Evolutionary conservation across 2,888 invertebrate genomes (phyloP).

Genomic region (Drosophila lutescens): DNA sequence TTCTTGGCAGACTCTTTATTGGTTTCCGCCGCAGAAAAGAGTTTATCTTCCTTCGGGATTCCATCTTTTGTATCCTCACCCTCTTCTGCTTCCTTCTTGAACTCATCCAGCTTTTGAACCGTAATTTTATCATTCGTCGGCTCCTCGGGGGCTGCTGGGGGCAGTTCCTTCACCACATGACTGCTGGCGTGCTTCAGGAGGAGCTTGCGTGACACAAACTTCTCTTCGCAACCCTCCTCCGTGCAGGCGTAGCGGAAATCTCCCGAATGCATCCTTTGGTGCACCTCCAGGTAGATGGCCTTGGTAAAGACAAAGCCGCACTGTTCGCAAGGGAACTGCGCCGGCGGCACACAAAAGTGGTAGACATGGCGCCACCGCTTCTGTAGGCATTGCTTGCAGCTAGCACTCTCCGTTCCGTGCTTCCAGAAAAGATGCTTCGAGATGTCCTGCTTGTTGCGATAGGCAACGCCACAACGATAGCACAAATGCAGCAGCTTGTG

Average conservation of each 20-base stretch:
- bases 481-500: slow-evolving; percentile 94
- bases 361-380: slow-evolving; percentile 97
- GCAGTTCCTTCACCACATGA: slow-evolving; percentile 83
- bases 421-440: slow-evolving; percentile 96
- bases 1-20: slow-evolving; percentile 1
- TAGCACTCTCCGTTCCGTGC: slow-evolving; percentile 94
- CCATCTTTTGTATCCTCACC: neutral
- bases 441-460: slow-evolving; percentile 94
- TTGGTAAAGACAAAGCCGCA: slow-evolving; percentile 90
- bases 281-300: slow-evolving; percentile 92
- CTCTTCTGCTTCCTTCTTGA: slow-evolving; percentile 32
- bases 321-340: slow-evolving; percentile 91
- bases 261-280: slow-evolving; percentile 90
- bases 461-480: slow-evolving; percentile 94
- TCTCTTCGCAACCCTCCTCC: slow-evolving; percentile 89
- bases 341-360: slow-evolving; percentile 94
- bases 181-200: slow-evolving; percentile 89
- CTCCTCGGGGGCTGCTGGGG: neutral
- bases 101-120: slow-evolving; percentile 2
- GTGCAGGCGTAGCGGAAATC: slow-evolving; percentile 90
- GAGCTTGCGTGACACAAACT: slow-evolving; percentile 92
- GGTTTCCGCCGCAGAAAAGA: neutral
- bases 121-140: slow-evolving; percentile 3
- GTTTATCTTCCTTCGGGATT: neutral
- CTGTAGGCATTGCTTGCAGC: slow-evolving; percentile 93